A percentile compares a stretch with the other conserved stretches of the same genome.
These are phyloP conservation scores for Saimiri boliviensis DNA, from an alignment of 2,113 vertebrate species.

Conservation along the genomic window DNA sequence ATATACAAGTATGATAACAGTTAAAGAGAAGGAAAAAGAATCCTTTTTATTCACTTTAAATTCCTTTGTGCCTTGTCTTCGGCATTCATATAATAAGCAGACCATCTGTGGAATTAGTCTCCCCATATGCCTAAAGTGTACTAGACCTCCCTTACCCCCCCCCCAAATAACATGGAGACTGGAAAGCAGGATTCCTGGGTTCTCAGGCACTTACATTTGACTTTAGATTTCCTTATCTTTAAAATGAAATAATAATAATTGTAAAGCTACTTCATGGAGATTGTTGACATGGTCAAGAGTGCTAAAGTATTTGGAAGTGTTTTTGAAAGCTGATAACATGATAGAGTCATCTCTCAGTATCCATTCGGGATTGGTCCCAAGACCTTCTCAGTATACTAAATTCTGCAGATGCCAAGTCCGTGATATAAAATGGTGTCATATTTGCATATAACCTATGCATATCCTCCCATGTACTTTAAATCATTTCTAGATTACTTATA, in stretches of 20 bases:
- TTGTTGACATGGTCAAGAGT: not conserved
- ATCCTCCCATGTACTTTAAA: not conserved
- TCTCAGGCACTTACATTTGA: not conserved
- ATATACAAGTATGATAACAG: not conserved
- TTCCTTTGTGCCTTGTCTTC: not conserved
- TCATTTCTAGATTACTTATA: not conserved
- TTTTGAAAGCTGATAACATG: not conserved
- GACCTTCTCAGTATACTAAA: not conserved
- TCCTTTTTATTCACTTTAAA: not conserved
- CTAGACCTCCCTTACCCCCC: not conserved
- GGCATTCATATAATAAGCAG: not conserved
- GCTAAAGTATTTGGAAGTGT: not conserved
- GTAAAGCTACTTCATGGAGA: not conserved
- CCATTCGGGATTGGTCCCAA: not conserved
- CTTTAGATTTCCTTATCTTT: constrained; percentile 4
- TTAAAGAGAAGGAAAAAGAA: not conserved
- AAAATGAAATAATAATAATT: not conserved
- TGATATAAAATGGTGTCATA: not conserved
- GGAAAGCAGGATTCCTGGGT: not conserved
- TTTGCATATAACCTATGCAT: not conserved
- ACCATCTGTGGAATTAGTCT: not conserved
- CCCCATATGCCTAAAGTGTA: not conserved
- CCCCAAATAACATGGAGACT: not conserved
- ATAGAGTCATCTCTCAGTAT: not conserved
- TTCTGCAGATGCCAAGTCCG: not conserved